phyloP scores from a whole-genome alignment of 2,888 invertebrate genomes.

The Litoditis marina region DNA sequence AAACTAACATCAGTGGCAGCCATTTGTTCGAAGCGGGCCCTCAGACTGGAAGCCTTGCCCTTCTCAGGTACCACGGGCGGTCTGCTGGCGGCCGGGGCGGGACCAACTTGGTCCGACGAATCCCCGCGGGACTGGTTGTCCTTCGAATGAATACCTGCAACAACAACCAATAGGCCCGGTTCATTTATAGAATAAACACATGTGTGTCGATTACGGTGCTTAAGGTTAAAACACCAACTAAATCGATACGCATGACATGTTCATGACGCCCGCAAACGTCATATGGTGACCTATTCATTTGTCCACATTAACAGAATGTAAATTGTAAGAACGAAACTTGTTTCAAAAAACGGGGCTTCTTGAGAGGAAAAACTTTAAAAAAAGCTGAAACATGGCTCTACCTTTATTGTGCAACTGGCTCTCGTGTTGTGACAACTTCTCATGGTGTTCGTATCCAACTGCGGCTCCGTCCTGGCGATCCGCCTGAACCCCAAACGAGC shows the following conservation, averaged over 20 bases:
- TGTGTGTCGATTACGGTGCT: no score
- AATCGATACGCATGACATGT: no score
- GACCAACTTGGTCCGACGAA: neutral
- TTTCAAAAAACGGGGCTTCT: slow-evolving; percentile 63
- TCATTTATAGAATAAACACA: no score
- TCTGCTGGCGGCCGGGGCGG: neutral
- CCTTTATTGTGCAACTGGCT: slow-evolving; percentile 68
- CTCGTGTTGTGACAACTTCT: slow-evolving; percentile 76
- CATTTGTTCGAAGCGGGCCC: slow-evolving; percentile 55
- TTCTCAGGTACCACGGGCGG: slow-evolving; percentile 14
- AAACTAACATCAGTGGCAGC: slow-evolving; percentile 29
- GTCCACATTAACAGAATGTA: no score
- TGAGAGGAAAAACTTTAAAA: slow-evolving; percentile 24
- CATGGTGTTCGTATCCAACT: slow-evolving; percentile 79
- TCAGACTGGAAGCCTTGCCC: slow-evolving; percentile 49
- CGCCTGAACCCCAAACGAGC: slow-evolving; percentile 63
- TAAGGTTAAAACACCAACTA: no score
- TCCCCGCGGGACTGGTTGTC: slow-evolving; percentile 23
- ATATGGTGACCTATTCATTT: no score
- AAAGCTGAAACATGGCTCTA: slow-evolving; percentile 5
- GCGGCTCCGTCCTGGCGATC: slow-evolving; percentile 73
- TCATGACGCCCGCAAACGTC: no score
- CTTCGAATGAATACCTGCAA: slow-evolving; percentile 9
- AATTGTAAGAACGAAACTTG: slow-evolving; percentile 49
- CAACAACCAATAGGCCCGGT: no score